Evolutionary conservation across 2,888 invertebrate species (phyloP).

Genomic region (Campaea margaritaria): DNA sequence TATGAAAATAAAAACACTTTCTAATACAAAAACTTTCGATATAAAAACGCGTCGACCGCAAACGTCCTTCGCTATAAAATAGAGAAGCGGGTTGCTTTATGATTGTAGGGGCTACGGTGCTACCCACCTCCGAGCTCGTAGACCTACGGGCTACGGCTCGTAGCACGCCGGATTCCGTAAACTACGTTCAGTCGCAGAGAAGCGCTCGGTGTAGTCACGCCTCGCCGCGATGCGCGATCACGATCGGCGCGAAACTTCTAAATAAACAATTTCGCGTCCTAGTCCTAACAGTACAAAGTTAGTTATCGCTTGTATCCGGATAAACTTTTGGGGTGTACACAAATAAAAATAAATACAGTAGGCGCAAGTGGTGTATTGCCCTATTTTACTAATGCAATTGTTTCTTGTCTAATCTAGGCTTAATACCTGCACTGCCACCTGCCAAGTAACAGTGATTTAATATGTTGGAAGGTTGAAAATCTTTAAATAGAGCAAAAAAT

Average conservation of each 20-base stretch:
- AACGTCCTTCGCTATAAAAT: conserved; percentile 29
- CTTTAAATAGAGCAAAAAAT: not conserved
- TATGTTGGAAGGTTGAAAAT: conserved; percentile 28
- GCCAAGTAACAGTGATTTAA: conserved; percentile 50
- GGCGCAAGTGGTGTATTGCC: conserved; percentile 59
- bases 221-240: conserved; percentile 43
- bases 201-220: conserved; percentile 48
- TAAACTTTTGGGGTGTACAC: conserved; percentile 4
- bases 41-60: conserved; percentile 25
- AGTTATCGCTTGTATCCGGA: conserved; percentile 4
- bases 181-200: conserved; percentile 46
- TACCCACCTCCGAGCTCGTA: conserved; percentile 14
- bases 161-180: conserved; percentile 36
- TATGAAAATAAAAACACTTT: conserved; percentile 4
- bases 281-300: conserved; percentile 17
- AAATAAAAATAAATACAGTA: conserved; percentile 17
- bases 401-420: conserved; percentile 54
- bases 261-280: conserved; percentile 44
- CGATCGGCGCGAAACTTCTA: conserved; percentile 50
- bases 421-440: conserved; percentile 36
- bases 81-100: conserved; percentile 20
- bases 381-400: conserved; percentile 69
- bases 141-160: conserved; percentile 40
- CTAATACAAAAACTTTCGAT: conserved; percentile 18
- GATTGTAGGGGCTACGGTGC: conserved; percentile 10